Conservation (phyloP, 2,888 invertebrate genomes). For the Rhynchonema sp. region DNA sequence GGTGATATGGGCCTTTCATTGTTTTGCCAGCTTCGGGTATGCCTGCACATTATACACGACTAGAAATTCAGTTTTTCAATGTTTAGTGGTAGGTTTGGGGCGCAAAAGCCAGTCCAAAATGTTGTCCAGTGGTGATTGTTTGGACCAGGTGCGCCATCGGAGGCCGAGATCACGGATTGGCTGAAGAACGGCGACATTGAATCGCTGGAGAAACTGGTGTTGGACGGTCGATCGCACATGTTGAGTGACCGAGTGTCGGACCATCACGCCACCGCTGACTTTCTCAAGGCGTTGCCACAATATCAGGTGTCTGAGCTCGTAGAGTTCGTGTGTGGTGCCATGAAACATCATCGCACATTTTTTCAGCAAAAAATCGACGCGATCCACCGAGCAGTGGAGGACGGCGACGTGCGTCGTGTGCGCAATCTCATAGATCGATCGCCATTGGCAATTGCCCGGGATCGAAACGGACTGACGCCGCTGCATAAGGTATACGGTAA, state of each 20-base stretch:
- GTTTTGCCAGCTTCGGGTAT: too few relatives aligned
- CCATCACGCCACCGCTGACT: conserved; percentile 61
- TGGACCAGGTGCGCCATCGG: conserved; percentile 1
- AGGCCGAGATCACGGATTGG: conserved; percentile 4
- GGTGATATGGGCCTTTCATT: too few relatives aligned
- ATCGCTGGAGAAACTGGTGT: conserved; percentile 19
- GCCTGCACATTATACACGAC: too few relatives aligned
- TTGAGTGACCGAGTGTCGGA: conserved; percentile 62
- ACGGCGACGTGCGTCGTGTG: conserved; percentile 61
- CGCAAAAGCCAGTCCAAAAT: too few relatives aligned
- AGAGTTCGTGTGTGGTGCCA: not conserved
- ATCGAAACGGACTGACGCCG: conserved; percentile 58
- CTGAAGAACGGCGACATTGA: conserved; percentile 14
- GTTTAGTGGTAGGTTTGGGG: too few relatives aligned
- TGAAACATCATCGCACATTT: not conserved
- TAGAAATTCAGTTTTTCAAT: too few relatives aligned
- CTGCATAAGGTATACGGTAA: conserved; percentile 54
- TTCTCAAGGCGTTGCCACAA: conserved; percentile 62
- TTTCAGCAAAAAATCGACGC: conserved; percentile 63
- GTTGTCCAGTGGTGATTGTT: too few relatives aligned
- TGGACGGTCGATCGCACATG: conserved; percentile 17
- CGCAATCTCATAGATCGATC: conserved; percentile 52
- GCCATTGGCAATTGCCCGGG: conserved; percentile 57
- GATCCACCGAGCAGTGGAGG: conserved; percentile 63
- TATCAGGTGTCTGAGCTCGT: too few relatives aligned